Percentiles rank a stretch among this genome's conserved stretches.
phyloP scores from a whole-genome alignment of 2,797 vertebrate species.

The Poeciliopsis presidionis region DNA sequence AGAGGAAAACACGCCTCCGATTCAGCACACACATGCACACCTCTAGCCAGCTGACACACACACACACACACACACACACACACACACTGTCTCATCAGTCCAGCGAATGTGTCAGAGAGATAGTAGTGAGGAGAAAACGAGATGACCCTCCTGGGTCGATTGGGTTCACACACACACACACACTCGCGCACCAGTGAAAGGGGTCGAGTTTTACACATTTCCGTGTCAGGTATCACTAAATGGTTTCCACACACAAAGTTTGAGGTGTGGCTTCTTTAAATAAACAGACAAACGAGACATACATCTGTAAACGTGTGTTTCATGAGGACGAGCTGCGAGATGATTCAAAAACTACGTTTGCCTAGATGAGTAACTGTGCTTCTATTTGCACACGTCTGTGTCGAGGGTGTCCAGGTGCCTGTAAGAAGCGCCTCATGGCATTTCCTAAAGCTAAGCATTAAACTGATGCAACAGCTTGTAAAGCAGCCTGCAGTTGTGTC shows the following conservation, averaged over 20 bases:
- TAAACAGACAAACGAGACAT: not conserved
- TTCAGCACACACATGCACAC: conserved; percentile 47
- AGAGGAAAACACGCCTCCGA: conserved; percentile 55
- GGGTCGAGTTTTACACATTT: conserved; percentile 65
- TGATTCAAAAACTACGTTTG: conserved; percentile 1
- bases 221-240: conserved; percentile 61
- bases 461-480: conserved; percentile 81
- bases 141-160: conserved; percentile 36
- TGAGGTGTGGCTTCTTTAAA: conserved; percentile 36
- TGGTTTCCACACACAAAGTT: conserved; percentile 38
- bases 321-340: not conserved
- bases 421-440: conserved; percentile 26
- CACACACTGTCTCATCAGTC: conserved; percentile 31
- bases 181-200: conserved; percentile 26
- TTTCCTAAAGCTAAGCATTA: conserved; percentile 47
- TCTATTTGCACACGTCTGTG: conserved; percentile 55
- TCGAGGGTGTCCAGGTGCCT: conserved; percentile 40
- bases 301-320: conserved; percentile 4
- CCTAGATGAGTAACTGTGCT: conserved; percentile 3
- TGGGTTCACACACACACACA: conserved; percentile 33
- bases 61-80: conserved; percentile 47
- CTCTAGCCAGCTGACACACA: conserved; percentile 48
- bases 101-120: conserved; percentile 51
- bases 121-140: conserved; percentile 60
- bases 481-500: conserved; percentile 55